These are phyloP conservation scores for Drosophila ironensis DNA, from an alignment of 1,140 invertebrate species.

Conservation along the genomic window DNA sequence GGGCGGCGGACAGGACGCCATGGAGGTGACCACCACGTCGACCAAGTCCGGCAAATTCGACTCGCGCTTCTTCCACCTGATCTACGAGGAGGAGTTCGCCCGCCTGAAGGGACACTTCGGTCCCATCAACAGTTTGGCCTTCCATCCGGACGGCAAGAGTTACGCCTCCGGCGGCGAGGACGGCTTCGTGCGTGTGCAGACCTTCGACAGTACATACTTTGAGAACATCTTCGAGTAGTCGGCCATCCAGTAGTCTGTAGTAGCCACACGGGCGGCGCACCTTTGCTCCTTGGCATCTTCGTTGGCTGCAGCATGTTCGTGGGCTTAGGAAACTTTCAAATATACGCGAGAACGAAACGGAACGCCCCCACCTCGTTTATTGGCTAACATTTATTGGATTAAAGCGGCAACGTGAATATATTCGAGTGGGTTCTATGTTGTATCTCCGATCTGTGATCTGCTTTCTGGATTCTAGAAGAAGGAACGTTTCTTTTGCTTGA, in stretches of 20 bases:
- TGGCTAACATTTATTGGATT: slow-evolving; percentile 46
- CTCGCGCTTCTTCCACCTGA: slow-evolving; percentile 97
- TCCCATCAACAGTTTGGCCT: slow-evolving; percentile 98
- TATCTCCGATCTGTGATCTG: no score
- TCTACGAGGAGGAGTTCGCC: slow-evolving; percentile 99
- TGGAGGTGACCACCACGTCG: slow-evolving; percentile 99
- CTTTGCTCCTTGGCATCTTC: neutral
- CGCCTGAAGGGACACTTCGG: slow-evolving; percentile 99
- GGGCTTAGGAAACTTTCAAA: slow-evolving; percentile 73
- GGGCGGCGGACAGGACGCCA: slow-evolving; percentile 99
- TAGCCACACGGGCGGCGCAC: slow-evolving; percentile 8
- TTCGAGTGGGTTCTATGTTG: slow-evolving; percentile 41
- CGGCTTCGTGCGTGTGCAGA: slow-evolving; percentile 97
- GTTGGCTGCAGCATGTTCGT: slow-evolving; percentile 53
- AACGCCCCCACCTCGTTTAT: slow-evolving; percentile 52
- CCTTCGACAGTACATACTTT: slow-evolving; percentile 97
- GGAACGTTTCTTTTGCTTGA: slow-evolving; percentile 78
- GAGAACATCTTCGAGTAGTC: slow-evolving; percentile 98
- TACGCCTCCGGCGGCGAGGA: slow-evolving; percentile 99
- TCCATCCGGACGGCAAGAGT: slow-evolving; percentile 98
- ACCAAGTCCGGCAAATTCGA: slow-evolving; percentile 98
- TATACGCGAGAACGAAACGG: slow-evolving; percentile 78
- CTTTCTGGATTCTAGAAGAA: slow-evolving; percentile 55
- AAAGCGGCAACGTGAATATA: slow-evolving; percentile 40
- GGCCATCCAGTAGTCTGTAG: slow-evolving; percentile 41